These are phyloP conservation scores for Periparus ater DNA, from an alignment of 2,797 vertebrate species.

Conservation along the genomic window DNA sequence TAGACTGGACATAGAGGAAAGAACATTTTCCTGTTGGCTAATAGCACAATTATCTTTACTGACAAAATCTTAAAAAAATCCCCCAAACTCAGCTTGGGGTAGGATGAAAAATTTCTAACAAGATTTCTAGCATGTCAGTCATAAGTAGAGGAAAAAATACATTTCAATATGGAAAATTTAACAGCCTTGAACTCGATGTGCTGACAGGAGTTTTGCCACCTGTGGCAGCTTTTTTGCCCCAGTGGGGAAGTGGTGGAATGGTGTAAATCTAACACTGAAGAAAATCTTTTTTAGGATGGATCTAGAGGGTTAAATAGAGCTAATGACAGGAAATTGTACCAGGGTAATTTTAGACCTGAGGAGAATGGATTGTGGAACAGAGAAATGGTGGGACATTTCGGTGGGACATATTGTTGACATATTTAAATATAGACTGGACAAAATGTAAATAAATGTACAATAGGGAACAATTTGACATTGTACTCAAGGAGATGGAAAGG, in stretches of 20 bases:
- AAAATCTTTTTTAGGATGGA: background rate
- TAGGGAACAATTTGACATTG: conserved; percentile 40
- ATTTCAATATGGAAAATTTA: background rate
- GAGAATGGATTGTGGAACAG: background rate
- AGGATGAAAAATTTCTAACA: background rate
- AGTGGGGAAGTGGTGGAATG: background rate
- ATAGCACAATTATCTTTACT: background rate
- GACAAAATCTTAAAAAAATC: background rate
- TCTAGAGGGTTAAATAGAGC: background rate
- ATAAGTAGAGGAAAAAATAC: background rate
- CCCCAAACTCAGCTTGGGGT: background rate
- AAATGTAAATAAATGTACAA: conserved; percentile 56
- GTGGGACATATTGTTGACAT: conserved; percentile 16
- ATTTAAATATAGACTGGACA: conserved; percentile 57
- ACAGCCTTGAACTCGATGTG: background rate
- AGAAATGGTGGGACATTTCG: background rate
- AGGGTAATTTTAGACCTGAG: conserved; percentile 25
- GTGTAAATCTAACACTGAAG: background rate
- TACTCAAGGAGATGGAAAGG: conserved; percentile 21
- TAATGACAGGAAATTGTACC: background rate
- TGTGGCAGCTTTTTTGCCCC: background rate
- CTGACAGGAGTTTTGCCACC: background rate
- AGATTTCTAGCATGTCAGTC: background rate
- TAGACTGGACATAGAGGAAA: background rate
- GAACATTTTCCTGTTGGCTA: background rate